Base-by-base conservation (phyloP, 2,113 vertebrate species). In the Dasypus novemcinctus region DNA sequence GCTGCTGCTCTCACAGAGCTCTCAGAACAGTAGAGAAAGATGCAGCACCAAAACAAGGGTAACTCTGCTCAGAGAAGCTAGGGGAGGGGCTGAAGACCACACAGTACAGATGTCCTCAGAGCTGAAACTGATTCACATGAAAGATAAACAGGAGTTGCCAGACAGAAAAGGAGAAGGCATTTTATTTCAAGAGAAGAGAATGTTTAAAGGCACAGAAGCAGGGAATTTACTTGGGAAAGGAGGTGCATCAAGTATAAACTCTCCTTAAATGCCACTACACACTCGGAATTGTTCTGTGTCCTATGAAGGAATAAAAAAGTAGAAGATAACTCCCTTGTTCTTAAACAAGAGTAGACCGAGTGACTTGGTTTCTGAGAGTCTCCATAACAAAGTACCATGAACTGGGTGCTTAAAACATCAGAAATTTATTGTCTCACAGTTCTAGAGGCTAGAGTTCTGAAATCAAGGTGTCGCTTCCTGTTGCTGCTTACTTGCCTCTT, bases 231-330 rank as follows among this genome's bases (percentile, higher is more conserved):
- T 5, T 13, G 1, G 76, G 38, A 59, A 69, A 15, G 25, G 43
- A 4, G 17, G 38, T 10, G 25, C 8, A 2, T 3, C 29, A 43
- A 29, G 17, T 33, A 43, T 3, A 20, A 23, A 14, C 20, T 21
- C 43, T 59, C 21, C 33, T 29, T 21, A 15, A 8, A 12, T 27
- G 7, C 1, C 4, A 13, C 13, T 1, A 9, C 33, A 7, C 15
- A 15, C 36, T 43, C 61, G 5, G 43, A 11, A 0, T 5, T 0
- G 2, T 21, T 46, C 8, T 11, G 21, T 17, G 13, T 31, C 6
- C 46, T 6, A 2, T 0, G 2, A 29, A 0, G 13, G 9, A 15
- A 25, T 1, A 23, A n/a, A 9, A 29, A n/a, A 33, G 33, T 1
- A 15, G 4, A 7, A 36, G 15, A 18, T 0, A 21, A 36, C 4